A percentile compares a stretch with the other conserved stretches of the same genome.
phyloP scores from a whole-genome alignment of 2,797 vertebrate genomes.

The Clamator glandarius region DNA sequence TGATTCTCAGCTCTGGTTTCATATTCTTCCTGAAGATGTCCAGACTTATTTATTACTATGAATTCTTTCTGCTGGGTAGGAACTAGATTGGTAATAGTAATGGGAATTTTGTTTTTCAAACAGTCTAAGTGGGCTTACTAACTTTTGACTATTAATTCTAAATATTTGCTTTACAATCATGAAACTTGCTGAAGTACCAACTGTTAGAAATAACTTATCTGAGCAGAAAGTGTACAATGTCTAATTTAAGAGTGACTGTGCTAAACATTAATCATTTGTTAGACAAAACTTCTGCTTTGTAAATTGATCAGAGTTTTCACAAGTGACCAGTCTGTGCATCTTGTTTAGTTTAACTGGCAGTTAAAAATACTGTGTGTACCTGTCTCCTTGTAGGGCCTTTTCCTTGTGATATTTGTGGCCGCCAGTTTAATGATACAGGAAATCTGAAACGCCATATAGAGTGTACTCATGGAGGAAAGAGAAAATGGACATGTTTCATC shows the following conservation, averaged over 20 bases:
- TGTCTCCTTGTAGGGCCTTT: conserved; percentile 86
- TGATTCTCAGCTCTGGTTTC: not conserved
- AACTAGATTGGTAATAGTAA: not conserved
- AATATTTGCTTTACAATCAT: not conserved
- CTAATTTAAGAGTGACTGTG: not conserved
- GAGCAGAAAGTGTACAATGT: not conserved
- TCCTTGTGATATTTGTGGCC: conserved; percentile 97
- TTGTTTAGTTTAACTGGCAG: not conserved
- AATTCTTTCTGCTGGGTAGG: not conserved
- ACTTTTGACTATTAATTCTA: not conserved
- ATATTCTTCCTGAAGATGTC: not conserved
- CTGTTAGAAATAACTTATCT: not conserved
- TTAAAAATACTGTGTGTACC: not conserved
- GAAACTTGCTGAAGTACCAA: not conserved
- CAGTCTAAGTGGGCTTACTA: not conserved
- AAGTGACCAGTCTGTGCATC: not conserved
- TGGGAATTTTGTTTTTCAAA: not conserved
- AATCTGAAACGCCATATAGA: conserved; percentile 97
- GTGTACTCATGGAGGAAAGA: conserved; percentile 97
- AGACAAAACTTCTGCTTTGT: not conserved
- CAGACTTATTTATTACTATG: not conserved
- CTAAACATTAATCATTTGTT: not conserved
- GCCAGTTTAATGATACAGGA: conserved; percentile 96
- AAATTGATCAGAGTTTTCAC: not conserved
- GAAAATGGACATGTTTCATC: conserved; percentile 96